Base-by-base conservation (phyloP, 1,140 invertebrate genomes). In the Magallana ariakensis region DNA sequence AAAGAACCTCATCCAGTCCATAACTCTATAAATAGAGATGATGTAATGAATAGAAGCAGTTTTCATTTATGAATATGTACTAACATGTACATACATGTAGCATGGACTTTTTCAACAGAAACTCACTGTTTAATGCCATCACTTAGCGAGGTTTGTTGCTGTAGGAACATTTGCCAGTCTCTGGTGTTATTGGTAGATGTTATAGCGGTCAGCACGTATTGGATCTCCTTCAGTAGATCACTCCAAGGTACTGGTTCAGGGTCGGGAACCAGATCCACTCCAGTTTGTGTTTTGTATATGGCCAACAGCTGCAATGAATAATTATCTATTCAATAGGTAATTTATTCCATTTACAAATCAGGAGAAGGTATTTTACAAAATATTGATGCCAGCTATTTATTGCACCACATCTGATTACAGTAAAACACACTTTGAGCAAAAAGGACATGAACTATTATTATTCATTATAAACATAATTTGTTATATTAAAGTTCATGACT, bases 1-100 rank as follows among this genome's bases (percentile, higher is more conserved):
- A 33, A 75, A 75, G 66, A 75, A 75, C 66, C 33, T 75, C 66
- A 75, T 26, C 66, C 66, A 75, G 66, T 75, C 66, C 66, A 75
- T 75, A 75, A 75, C 33, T 75, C 66, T 75, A 75, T 11, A 75
- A 75, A 75, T 33, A 75, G 22, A 75, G 6, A 75, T 26, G n/a
- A n/a, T 60, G n/a, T 60, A 60, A 60, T 13, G 1, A 60, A 60
- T 13, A 60, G 15, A n/a, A 46, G 33, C 33, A 46, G 33, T 46
- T 46, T 46, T 46, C 33, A 4, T 46, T 46, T 46, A 46, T 0
- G 33, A 46, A 46, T 46, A 3, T 46, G 33, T 46, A 46, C 33
- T 46, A 4, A 46, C 1, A 19, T n/a, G n/a, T n/a, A n/a, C n/a
- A n/a, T n/a, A n/a, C n/a, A n/a, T n/a, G n/a, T 19, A 11, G 26